Percentiles rank a stretch among this genome's conserved stretches.
Evolutionary conservation across 2,888 invertebrate genomes (phyloP).

Genomic region (Herminia tarsipennalis): DNA sequence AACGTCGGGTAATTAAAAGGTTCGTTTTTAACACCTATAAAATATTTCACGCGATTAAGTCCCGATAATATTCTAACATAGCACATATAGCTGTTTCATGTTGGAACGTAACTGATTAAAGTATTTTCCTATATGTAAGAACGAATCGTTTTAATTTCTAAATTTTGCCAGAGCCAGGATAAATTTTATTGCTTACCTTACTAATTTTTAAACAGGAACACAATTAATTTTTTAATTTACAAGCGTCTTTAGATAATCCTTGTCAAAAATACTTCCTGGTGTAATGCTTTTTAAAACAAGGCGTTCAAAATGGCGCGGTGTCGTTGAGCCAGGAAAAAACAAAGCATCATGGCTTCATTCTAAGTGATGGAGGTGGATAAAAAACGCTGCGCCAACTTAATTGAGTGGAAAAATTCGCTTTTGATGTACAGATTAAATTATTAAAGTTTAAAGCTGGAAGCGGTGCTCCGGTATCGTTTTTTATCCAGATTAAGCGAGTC

Average conservation of each 20-base stretch:
- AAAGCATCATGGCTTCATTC: conserved; percentile 26
- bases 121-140: no score
- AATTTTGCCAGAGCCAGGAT: no score
- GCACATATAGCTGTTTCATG: no score
- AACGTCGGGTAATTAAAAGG: no score
- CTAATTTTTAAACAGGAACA: no score
- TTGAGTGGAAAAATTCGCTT: conserved; percentile 35
- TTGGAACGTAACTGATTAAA: no score
- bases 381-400: conserved; percentile 38
- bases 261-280: conserved; percentile 46
- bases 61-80: no score
- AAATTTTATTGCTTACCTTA: no score
- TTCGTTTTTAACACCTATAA: no score
- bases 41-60: no score
- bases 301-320: conserved; percentile 42
- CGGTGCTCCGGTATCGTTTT: conserved; percentile 7
- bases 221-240: no score
- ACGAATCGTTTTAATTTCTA: no score
- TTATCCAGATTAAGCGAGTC: not conserved
- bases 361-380: conserved; percentile 27
- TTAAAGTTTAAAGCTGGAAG: conserved; percentile 17
- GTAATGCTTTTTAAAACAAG: conserved; percentile 46
- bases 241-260: conserved; percentile 51
- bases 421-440: conserved; percentile 35
- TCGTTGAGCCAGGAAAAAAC: conserved; percentile 33